These are phyloP conservation scores for Cosmia trapezina DNA, from an alignment of 2,888 invertebrate genomes.

Conservation along the genomic window DNA sequence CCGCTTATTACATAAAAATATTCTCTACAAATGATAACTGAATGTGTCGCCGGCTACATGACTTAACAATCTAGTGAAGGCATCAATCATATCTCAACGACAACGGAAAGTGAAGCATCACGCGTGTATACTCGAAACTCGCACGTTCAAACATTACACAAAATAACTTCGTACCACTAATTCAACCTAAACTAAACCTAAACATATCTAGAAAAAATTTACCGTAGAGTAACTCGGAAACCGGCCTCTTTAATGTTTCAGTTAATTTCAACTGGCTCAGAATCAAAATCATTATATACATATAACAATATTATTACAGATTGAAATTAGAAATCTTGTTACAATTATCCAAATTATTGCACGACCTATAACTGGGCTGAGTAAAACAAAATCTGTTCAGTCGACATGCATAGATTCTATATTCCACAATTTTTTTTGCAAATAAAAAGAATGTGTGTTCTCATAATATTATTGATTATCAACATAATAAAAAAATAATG, in stretches of 20 bases:
- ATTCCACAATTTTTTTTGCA: conserved; percentile 32
- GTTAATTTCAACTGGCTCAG: conserved; percentile 73
- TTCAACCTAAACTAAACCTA: conserved; percentile 86
- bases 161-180: conserved; percentile 83
- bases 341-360: conserved; percentile 65
- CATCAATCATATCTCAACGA: conserved; percentile 81
- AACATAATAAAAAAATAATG: conserved; percentile 50
- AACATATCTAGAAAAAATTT: conserved; percentile 77
- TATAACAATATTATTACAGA: conserved; percentile 80
- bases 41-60: conserved; percentile 67
- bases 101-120: conserved; percentile 78
- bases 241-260: conserved; percentile 65
- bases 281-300: conserved; percentile 87
- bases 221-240: conserved; percentile 62
- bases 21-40: conserved; percentile 64
- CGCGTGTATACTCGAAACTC: conserved; percentile 76
- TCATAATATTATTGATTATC: conserved; percentile 40
- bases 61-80: conserved; percentile 81
- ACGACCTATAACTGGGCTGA: conserved; percentile 52
- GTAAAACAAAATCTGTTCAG: conserved; percentile 49
- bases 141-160: conserved; percentile 81
- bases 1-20: conserved; percentile 62
- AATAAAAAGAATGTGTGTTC: conserved; percentile 42
- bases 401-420: conserved; percentile 50
- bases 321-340: conserved; percentile 58